Conservation (phyloP, 2,113 vertebrate species). For the Eurystomus gularis region DNA sequence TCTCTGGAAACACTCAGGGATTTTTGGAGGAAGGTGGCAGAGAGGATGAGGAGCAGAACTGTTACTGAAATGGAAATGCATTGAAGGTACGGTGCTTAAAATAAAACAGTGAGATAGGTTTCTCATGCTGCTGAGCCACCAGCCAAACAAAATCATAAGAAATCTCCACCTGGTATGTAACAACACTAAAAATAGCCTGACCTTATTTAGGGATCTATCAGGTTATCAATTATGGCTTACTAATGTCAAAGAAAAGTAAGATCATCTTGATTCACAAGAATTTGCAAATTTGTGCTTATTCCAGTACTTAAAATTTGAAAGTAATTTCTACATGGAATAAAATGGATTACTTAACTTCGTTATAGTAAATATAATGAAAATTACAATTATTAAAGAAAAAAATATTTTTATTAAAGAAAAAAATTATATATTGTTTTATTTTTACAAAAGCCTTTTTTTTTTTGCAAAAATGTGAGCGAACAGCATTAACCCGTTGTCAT, state of each 20-base stretch:
- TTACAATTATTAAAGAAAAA: not conserved
- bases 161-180: not conserved
- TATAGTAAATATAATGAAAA: not conserved
- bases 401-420: not conserved
- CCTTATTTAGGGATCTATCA: not conserved
- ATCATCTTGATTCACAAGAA: not conserved
- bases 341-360: not conserved
- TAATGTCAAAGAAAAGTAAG: not conserved
- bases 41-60: not conserved
- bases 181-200: not conserved
- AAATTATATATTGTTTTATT: not conserved
- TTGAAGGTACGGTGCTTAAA: rapidly evolving
- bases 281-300: not conserved
- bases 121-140: not conserved
- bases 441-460: too few relatives aligned
- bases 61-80: not conserved
- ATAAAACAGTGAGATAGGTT: not conserved
- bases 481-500: not conserved
- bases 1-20: not conserved
- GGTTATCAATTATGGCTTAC: not conserved
- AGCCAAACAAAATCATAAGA: not conserved
- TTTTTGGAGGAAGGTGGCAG: not conserved
- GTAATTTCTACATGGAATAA: not conserved
- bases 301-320: not conserved
- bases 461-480: not conserved